A percentile compares a stretch with the other conserved stretches of the same genome.
These are phyloP conservation scores for Paramormyrops kingsleyae DNA, from an alignment of 2,113 vertebrate genomes.

Conservation along the genomic window DNA sequence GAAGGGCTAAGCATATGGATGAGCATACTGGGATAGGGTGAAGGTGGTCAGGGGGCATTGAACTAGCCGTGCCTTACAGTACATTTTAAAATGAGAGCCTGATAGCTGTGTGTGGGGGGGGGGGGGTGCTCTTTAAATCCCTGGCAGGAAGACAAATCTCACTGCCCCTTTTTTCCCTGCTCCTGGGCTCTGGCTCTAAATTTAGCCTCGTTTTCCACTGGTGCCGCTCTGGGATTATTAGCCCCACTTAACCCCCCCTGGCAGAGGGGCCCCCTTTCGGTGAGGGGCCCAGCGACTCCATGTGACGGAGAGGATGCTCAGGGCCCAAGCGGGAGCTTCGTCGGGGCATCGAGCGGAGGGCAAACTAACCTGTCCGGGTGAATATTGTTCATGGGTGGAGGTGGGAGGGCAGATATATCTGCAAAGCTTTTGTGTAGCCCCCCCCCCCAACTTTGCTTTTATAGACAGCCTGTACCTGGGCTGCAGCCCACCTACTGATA, in stretches of 20 bases:
- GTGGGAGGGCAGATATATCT: neutral
- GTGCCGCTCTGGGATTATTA: constrained; percentile 62
- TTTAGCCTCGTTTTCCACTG: constrained; percentile 64
- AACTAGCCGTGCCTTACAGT: constrained; percentile 34
- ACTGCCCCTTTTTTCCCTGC: constrained; percentile 35
- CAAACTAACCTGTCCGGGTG: neutral
- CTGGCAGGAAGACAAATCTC: constrained; percentile 45
- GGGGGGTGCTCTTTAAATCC: constrained; percentile 34
- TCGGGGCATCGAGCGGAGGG: neutral
- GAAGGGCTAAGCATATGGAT: constrained; percentile 34
- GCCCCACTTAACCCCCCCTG: constrained; percentile 62
- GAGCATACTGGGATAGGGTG: constrained; percentile 21
- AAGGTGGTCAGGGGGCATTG: neutral
- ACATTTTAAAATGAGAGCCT: constrained; percentile 43
- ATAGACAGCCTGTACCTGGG: neutral
- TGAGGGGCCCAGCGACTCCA: constrained; percentile 22
- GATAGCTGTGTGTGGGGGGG: constrained; percentile 10
- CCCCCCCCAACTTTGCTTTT: neutral
- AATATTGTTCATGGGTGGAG: neutral
- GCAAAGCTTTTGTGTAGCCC: neutral
- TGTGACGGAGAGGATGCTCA: neutral
- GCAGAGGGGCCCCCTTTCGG: constrained; percentile 43
- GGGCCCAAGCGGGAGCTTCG: neutral
- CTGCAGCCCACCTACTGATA: neutral
- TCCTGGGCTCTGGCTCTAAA: constrained; percentile 60